These are phyloP conservation scores for Aphodius granarius DNA, from an alignment of 2,888 invertebrate species.

Conservation along the genomic window DNA sequence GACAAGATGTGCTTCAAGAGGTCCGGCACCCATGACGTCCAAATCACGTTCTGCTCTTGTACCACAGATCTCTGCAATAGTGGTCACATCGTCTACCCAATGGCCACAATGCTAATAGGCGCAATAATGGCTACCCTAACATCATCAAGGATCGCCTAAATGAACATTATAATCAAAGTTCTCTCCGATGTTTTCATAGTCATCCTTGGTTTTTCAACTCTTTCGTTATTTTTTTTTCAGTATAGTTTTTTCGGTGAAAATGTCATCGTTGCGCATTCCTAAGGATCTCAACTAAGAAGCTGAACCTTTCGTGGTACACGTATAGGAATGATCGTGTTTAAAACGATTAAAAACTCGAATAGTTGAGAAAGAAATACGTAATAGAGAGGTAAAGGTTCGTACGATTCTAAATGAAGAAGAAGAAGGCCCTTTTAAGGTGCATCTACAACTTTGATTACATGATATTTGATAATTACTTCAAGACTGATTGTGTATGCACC, in stretches of 20 bases:
- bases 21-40: constrained; percentile 74
- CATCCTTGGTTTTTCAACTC: neutral
- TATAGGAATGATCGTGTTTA: neutral
- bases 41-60: constrained; percentile 78
- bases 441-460: neutral
- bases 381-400: neutral
- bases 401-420: neutral
- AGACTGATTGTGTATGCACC: neutral
- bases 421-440: neutral
- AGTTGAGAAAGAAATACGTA: neutral
- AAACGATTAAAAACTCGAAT: too few relatives aligned
- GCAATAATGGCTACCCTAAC: constrained; percentile 19
- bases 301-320: neutral
- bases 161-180: neutral
- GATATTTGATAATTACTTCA: neutral
- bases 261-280: neutral
- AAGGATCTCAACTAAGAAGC: neutral
- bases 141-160: constrained; percentile 18
- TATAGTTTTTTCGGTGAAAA: neutral
- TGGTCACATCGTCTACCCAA: constrained; percentile 44
- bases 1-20: constrained; percentile 67
- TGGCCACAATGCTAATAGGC: constrained; percentile 9
- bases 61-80: constrained; percentile 76
- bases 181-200: neutral
- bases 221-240: constrained; percentile 7